Conservation (phyloP, 92 coral and sea anemone genomes). For the Palythoa grandiflora region DNA sequence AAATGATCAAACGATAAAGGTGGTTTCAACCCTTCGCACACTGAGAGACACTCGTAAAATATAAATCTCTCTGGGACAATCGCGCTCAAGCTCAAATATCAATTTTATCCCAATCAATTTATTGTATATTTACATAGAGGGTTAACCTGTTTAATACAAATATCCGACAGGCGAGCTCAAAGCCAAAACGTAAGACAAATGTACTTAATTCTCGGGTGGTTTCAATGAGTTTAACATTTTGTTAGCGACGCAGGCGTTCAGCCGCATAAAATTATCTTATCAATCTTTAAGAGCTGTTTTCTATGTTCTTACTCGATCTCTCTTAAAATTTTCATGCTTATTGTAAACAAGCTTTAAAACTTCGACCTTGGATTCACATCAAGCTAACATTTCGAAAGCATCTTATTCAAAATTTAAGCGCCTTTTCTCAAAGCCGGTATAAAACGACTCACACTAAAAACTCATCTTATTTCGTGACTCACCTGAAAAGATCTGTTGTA, state of each 20-base stretch:
- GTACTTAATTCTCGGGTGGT: slow-evolving; percentile 14
- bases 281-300: neutral
- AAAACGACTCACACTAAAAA: slow-evolving; percentile 12
- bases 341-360: neutral
- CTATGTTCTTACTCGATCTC: slow-evolving; percentile 17
- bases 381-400: slow-evolving; percentile 12
- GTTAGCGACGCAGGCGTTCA: slow-evolving; percentile 13
- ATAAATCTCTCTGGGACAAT: neutral
- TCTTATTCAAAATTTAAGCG: slow-evolving; percentile 19
- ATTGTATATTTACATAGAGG: neutral
- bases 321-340: neutral
- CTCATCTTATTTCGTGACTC: slow-evolving; percentile 6
- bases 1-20: neutral
- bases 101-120: neutral
- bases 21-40: neutral
- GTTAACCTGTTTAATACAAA: neutral
- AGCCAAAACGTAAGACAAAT: neutral
- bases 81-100: neutral
- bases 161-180: neutral
- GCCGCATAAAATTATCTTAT: slow-evolving; percentile 1
- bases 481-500: slow-evolving; percentile 42
- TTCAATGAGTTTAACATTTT: slow-evolving; percentile 23
- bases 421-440: slow-evolving; percentile 40
- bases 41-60: neutral
- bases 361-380: slow-evolving; percentile 5